phyloP scores from a whole-genome alignment of 2,888 invertebrate genomes.

The Drosophila buzzatii region DNA sequence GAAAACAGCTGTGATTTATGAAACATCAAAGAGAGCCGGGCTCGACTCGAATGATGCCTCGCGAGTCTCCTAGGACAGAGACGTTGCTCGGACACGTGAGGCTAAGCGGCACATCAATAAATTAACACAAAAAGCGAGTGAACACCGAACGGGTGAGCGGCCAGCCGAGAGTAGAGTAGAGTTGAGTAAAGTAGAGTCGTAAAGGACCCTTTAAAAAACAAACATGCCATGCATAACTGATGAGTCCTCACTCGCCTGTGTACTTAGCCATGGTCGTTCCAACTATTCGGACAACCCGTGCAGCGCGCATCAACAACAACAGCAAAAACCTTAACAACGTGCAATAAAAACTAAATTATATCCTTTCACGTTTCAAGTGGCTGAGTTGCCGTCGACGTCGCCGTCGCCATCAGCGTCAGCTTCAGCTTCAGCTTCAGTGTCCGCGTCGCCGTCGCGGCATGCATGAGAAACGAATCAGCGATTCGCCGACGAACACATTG shows the following conservation, averaged over 20 bases:
- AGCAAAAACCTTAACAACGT: constrained; percentile 52
- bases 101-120: constrained; percentile 68
- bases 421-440: too few species aligned
- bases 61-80: constrained; percentile 7
- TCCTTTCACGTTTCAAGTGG: constrained; percentile 78
- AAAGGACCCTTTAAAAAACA: constrained; percentile 63
- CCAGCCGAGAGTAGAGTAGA: constrained; percentile 4
- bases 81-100: constrained; percentile 38
- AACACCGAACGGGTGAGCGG: constrained; percentile 1
- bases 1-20: constrained; percentile 48
- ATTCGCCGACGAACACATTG: constrained; percentile 61
- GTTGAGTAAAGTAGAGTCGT: constrained; percentile 29
- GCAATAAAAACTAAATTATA: constrained; percentile 82
- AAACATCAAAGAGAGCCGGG: constrained; percentile 55
- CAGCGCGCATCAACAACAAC: constrained; percentile 7
- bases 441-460: constrained; percentile 40
- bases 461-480: constrained; percentile 47
- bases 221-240: constrained; percentile 75
- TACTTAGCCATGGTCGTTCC: constrained; percentile 1
- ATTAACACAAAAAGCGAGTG: constrained; percentile 53
- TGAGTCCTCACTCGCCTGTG: constrained; percentile 45
- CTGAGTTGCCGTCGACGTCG: constrained; percentile 39
- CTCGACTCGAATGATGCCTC: background rate
- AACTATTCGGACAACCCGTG: constrained; percentile 14
- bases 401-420: constrained; percentile 24